phyloP scores from a whole-genome alignment of 2,113 vertebrate species.

The Athene cunicularia region DNA sequence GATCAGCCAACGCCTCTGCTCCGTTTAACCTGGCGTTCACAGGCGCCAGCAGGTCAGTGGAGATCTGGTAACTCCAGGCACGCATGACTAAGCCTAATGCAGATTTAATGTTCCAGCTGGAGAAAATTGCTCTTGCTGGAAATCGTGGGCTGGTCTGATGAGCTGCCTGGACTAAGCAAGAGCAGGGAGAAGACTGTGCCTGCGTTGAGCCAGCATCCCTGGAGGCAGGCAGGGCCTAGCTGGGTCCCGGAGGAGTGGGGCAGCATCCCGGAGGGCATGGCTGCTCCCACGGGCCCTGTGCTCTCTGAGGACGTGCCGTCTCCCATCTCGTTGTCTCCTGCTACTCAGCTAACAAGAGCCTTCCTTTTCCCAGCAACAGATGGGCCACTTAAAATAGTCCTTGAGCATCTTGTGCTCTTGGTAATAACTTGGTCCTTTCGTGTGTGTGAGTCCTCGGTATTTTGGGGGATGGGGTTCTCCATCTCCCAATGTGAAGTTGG shows the following conservation, averaged over 20 bases:
- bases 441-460: neutral
- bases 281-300: neutral
- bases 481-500: neutral
- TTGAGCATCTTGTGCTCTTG: neutral
- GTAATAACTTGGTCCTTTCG: neutral
- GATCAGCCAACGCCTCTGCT: neutral
- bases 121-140: neutral
- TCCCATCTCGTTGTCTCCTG: neutral
- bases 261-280: neutral
- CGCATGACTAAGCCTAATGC: neutral
- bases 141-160: neutral
- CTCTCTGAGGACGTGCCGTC: neutral
- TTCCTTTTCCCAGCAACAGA: neutral
- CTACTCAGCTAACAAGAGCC: neutral
- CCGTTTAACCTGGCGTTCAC: accelerated
- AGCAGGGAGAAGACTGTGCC: neutral
- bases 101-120: neutral
- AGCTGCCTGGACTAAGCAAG: neutral
- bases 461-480: neutral
- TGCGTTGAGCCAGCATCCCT: neutral
- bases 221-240: neutral
- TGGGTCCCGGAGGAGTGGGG: neutral
- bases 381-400: neutral
- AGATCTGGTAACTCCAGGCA: neutral
- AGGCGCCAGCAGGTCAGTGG: neutral